Conservation (phyloP, 2,113 vertebrate species). For the Oreochromis aureus region DNA sequence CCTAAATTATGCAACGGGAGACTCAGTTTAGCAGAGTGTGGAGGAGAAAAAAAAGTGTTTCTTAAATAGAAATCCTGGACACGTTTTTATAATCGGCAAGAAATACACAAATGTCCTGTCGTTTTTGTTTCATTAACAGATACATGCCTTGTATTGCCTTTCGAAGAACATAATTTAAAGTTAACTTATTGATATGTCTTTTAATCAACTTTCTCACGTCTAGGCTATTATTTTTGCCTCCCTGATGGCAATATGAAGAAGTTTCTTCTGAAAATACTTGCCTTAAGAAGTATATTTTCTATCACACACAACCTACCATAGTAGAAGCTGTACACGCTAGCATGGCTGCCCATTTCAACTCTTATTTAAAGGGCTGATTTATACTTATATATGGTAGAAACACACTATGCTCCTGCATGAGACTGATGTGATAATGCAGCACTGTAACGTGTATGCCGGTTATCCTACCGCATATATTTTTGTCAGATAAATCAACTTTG, state of each 20-base stretch:
- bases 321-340: slow-evolving; percentile 19
- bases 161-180: slow-evolving; percentile 57
- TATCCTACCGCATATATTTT: slow-evolving; percentile 7
- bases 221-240: slow-evolving; percentile 8
- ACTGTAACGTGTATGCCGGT: slow-evolving; percentile 28
- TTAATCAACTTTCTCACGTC: neutral
- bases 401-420: slow-evolving; percentile 49
- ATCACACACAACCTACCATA: slow-evolving; percentile 9
- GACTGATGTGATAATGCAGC: slow-evolving; percentile 33
- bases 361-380: slow-evolving; percentile 31
- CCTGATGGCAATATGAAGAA: slow-evolving; percentile 28
- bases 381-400: slow-evolving; percentile 13
- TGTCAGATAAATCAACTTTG: neutral
- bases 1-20: slow-evolving; percentile 49
- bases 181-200: neutral
- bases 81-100: neutral
- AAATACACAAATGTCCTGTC: neutral
- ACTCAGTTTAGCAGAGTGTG: slow-evolving; percentile 2
- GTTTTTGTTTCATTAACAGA: neutral
- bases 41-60: neutral
- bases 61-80: neutral
- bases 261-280: slow-evolving; percentile 39
- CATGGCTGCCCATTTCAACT: slow-evolving; percentile 28
- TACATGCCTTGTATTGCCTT: slow-evolving; percentile 43
- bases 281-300: slow-evolving; percentile 60